phyloP scores from a whole-genome alignment of 2,113 vertebrate genomes.

The Nicator chloris region DNA sequence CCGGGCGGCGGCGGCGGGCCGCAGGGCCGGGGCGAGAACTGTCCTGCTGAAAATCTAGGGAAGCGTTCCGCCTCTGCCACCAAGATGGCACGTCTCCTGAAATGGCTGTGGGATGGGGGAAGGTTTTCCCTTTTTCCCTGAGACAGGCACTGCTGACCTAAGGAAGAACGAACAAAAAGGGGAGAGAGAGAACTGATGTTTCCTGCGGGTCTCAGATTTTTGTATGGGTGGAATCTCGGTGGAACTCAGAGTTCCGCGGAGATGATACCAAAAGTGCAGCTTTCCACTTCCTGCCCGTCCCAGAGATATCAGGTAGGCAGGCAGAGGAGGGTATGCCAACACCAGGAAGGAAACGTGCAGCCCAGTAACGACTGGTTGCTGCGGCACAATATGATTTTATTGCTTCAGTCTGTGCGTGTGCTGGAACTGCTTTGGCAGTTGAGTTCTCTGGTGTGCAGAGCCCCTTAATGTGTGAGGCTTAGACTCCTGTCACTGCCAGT shows the following conservation, averaged over 20 bases:
- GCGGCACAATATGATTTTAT: background rate
- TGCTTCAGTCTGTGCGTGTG: background rate
- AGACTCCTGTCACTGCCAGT: background rate
- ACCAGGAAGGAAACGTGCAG: background rate
- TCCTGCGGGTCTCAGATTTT: background rate
- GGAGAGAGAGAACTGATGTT: background rate
- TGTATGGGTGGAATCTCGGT: background rate
- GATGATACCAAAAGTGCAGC: background rate
- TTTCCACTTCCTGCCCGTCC: background rate
- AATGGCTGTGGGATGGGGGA: accelerated
- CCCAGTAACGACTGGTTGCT: background rate
- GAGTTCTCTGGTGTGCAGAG: background rate
- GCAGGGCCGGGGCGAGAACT: no score
- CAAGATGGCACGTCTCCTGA: accelerated
- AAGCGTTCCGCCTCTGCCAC: background rate
- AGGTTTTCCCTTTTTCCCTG: background rate
- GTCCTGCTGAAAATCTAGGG: background rate
- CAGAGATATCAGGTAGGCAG: background rate
- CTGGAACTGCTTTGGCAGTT: background rate
- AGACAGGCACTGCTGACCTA: background rate
- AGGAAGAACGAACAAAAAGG: background rate
- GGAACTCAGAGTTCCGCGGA: background rate
- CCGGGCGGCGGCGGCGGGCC: no score
- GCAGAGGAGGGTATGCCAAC: background rate
- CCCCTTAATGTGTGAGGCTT: background rate